A percentile compares a stretch with the other conserved stretches of the same genome.
These are phyloP conservation scores for Stigmatopora nigra DNA, from an alignment of 2,113 vertebrate species.

Conservation along the genomic window DNA sequence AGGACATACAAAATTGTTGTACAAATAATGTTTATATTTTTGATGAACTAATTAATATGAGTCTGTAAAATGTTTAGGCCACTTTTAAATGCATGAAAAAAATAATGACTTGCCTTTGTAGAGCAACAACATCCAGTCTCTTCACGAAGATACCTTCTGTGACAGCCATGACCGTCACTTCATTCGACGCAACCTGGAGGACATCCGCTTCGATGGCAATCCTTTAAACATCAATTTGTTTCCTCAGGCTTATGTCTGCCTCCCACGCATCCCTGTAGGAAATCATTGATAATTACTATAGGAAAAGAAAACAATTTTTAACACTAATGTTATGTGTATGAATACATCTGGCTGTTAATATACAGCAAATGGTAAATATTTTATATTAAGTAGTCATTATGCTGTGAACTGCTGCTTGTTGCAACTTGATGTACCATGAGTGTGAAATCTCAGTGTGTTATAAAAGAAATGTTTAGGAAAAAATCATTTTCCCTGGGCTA, in stretches of 20 bases:
- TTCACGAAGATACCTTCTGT: constrained; percentile 73
- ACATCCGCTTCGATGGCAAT: constrained; percentile 76
- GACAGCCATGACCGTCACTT: constrained; percentile 56
- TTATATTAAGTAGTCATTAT: not conserved
- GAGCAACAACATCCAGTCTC: constrained; percentile 75
- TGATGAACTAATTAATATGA: not conserved
- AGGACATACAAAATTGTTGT: not conserved
- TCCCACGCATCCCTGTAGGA: constrained; percentile 74
- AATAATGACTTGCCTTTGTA: not conserved
- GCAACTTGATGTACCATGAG: not conserved
- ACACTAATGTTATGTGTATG: not conserved
- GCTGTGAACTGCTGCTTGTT: not conserved
- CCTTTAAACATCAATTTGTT: constrained; percentile 75
- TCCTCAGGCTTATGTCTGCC: constrained; percentile 69
- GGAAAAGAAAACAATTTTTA: not conserved
- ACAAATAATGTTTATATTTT: not conserved
- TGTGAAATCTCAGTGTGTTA: not conserved
- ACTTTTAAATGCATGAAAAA: not conserved
- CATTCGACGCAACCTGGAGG: constrained; percentile 67
- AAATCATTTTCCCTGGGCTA: not conserved
- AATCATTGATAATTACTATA: constrained; percentile 36
- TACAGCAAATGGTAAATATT: not conserved
- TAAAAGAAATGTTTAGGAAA: not conserved
- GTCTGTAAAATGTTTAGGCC: too few species aligned
- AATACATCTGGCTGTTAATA: not conserved